Evolutionary conservation across 2,113 vertebrate genomes (phyloP).

Genomic region (Anhinga anhinga): DNA sequence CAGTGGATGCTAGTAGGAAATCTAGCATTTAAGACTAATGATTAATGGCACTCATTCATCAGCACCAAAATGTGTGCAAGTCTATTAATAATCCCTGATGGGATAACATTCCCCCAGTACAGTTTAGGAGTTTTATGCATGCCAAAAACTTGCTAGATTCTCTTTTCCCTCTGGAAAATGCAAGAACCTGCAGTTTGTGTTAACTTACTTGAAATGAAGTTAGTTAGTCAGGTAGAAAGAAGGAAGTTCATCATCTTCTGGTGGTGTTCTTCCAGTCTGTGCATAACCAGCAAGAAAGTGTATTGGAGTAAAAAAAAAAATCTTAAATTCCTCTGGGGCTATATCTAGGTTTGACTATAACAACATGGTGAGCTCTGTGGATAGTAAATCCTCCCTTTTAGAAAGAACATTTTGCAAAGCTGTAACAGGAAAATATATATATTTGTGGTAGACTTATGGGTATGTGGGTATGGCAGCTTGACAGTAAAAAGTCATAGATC

Average conservation of each 20-base stretch:
- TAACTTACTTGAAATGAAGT: background rate
- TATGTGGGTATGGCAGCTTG: conserved; percentile 67
- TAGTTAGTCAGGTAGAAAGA: background rate
- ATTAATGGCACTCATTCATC: background rate
- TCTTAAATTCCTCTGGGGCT: background rate
- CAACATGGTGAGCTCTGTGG: background rate
- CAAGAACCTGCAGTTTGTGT: background rate
- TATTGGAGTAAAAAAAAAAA: background rate
- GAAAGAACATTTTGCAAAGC: conserved; percentile 41
- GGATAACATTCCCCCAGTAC: background rate
- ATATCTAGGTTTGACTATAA: conserved; percentile 4
- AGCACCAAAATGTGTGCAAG: background rate
- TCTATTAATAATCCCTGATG: background rate
- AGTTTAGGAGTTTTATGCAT: background rate
- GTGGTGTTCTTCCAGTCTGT: background rate
- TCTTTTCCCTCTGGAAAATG: background rate
- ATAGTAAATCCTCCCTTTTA: conserved; percentile 24
- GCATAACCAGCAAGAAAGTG: background rate
- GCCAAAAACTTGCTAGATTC: background rate
- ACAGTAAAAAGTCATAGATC: conserved; percentile 60
- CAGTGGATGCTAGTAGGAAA: background rate
- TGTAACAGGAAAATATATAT: conserved; percentile 34
- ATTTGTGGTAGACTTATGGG: conserved; percentile 46
- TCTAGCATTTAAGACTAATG: background rate
- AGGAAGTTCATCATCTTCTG: background rate